Evolutionary conservation across 2,797 vertebrate genomes (phyloP).

Genomic region (Paedocypris micromegethes): DNA sequence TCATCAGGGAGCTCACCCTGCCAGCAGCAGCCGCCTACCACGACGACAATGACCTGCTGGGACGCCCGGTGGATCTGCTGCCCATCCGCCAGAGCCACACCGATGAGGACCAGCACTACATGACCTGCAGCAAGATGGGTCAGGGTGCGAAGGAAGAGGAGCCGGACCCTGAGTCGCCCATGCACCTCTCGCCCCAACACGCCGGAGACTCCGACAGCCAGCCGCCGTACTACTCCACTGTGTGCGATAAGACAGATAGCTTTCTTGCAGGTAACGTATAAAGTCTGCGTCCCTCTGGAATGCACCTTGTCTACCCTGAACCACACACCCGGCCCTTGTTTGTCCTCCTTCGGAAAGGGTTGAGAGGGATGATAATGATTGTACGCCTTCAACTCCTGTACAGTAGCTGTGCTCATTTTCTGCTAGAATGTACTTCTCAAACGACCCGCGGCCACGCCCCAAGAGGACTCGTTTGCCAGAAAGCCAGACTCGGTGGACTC

Average conservation of each 20-base stretch:
- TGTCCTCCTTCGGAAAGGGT: slow-evolving; percentile 40
- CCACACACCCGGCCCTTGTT: slow-evolving; percentile 54
- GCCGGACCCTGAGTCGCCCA: slow-evolving; percentile 53
- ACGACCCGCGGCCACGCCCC: slow-evolving; percentile 57
- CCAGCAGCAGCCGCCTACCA: slow-evolving; percentile 56
- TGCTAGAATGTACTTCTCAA: slow-evolving; percentile 72
- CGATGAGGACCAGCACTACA: slow-evolving; percentile 58
- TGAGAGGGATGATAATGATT: slow-evolving; percentile 58
- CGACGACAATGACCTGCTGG: slow-evolving; percentile 55
- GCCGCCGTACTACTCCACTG: slow-evolving; percentile 72
- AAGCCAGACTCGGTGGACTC: slow-evolving; percentile 63
- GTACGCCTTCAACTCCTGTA: slow-evolving; percentile 66
- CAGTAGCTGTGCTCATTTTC: slow-evolving; percentile 73
- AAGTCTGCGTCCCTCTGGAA: slow-evolving; percentile 53
- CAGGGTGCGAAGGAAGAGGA: slow-evolving; percentile 51
- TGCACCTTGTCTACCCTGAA: slow-evolving; percentile 51
- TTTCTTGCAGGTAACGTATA: slow-evolving; percentile 84
- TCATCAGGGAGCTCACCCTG: slow-evolving; percentile 72
- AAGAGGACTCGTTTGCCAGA: slow-evolving; percentile 25
- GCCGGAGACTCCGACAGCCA: slow-evolving; percentile 58
- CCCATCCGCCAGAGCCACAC: slow-evolving; percentile 52
- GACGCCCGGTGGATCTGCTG: slow-evolving; percentile 66
- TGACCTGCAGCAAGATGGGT: slow-evolving; percentile 60
- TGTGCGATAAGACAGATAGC: slow-evolving; percentile 79
- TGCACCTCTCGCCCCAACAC: slow-evolving; percentile 50